phyloP scores from a whole-genome alignment of 2,888 invertebrate species.

The Pterobdella sp. region DNA sequence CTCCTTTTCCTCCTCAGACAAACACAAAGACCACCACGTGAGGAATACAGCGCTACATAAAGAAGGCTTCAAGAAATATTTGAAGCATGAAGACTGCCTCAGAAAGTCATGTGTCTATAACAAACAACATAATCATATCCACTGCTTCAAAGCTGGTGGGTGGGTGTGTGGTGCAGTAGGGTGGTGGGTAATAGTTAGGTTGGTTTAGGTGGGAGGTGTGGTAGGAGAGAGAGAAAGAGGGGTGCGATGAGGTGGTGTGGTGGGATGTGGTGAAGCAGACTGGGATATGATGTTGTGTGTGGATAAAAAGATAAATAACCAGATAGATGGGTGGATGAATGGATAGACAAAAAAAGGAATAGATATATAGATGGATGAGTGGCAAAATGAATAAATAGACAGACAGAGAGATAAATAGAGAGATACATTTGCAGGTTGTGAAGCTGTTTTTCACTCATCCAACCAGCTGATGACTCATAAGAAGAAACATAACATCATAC shows the following conservation, averaged over 20 bases:
- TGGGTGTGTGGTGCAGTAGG: no score
- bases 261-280: neutral
- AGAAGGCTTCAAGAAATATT: conserved; percentile 96
- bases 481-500: conserved; percentile 78
- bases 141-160: conserved; percentile 71
- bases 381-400: neutral
- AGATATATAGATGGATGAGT: neutral
- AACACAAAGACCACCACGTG: conserved; percentile 95
- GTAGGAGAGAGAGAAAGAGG: neutral
- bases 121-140: conserved; percentile 91
- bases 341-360: neutral
- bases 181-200: neutral
- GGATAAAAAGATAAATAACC: neutral
- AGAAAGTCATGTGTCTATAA: conserved; percentile 87
- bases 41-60: conserved; percentile 89
- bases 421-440: conserved; percentile 57
- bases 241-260: neutral
- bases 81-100: conserved; percentile 88
- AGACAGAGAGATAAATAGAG: neutral
- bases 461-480: conserved; percentile 94
- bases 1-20: conserved; percentile 61
- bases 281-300: neutral
- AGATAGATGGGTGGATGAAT: neutral
- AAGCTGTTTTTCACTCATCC: conserved; percentile 89
- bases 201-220: neutral